Conservation (phyloP, 2,888 invertebrate genomes). For the Parnassius glacialis region DNA sequence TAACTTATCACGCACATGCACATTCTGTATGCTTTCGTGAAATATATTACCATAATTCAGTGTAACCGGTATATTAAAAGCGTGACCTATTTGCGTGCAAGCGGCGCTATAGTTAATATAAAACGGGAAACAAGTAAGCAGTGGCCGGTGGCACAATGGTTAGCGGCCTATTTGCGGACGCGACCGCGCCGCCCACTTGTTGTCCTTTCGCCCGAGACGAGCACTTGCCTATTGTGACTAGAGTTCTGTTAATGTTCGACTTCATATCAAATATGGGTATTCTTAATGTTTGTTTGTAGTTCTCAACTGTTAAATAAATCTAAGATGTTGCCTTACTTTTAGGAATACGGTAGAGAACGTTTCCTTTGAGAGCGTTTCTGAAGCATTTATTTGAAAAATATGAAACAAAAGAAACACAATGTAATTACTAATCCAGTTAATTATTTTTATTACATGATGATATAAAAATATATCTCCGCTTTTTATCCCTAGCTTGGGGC, state of each 20-base stretch:
- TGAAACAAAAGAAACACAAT: too few species aligned
- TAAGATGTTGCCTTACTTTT: too few species aligned
- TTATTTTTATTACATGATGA: too few species aligned
- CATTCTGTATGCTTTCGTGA: too few species aligned
- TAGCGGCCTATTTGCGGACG: slow-evolving; percentile 69
- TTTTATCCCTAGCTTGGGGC: too few species aligned
- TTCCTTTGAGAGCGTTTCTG: too few species aligned
- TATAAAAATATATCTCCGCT: too few species aligned
- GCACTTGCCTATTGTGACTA: slow-evolving; percentile 46
- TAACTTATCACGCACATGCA: too few species aligned
- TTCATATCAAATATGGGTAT: slow-evolving; percentile 54
- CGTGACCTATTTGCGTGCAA: slow-evolving; percentile 26
- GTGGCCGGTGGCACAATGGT: slow-evolving; percentile 50
- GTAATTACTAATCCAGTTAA: too few species aligned
- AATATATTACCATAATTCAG: background rate
- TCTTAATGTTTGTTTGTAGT: slow-evolving; percentile 7
- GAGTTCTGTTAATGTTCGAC: slow-evolving; percentile 51
- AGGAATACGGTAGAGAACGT: too few species aligned
- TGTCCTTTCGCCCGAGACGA: slow-evolving; percentile 58
- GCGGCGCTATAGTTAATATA: slow-evolving; percentile 44
- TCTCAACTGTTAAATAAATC: background rate
- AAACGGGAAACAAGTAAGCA: slow-evolving; percentile 47
- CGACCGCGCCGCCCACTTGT: slow-evolving; percentile 67
- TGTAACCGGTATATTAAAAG: slow-evolving; percentile 3
- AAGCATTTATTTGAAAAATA: too few species aligned